Conservation (phyloP, 2,797 vertebrate species). For the Clarias laeviceps region DNA sequence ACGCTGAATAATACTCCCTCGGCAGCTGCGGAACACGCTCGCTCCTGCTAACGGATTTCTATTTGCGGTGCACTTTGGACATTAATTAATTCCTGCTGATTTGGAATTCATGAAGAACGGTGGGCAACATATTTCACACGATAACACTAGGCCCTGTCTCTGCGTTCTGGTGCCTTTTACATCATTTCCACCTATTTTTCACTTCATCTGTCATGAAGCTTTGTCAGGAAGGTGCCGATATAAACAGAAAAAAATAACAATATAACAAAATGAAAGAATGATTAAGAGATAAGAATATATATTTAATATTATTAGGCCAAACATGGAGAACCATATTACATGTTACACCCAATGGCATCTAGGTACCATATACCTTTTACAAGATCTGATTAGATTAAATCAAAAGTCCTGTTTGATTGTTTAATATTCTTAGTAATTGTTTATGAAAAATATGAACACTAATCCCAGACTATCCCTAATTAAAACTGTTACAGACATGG, state of each 20-base stretch:
- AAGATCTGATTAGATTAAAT: background rate
- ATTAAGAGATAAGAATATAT: background rate
- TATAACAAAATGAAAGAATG: background rate
- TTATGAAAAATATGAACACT: background rate
- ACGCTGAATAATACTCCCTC: constrained; percentile 29
- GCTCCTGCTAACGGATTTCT: constrained; percentile 45
- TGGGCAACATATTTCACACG: constrained; percentile 60
- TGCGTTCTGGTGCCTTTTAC: background rate
- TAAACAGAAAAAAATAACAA: background rate
- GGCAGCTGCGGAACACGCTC: constrained; percentile 16
- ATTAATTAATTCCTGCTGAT: constrained; percentile 64
- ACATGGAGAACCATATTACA: background rate
- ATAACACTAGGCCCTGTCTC: constrained; percentile 30
- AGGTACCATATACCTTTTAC: background rate
- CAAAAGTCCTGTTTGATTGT: background rate
- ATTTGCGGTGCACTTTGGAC: constrained; percentile 55
- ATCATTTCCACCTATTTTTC: constrained; percentile 7
- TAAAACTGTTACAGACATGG: background rate
- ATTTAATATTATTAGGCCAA: background rate
- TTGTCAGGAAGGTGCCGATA: background rate
- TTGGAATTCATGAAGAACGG: constrained; percentile 65
- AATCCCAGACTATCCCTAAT: background rate
- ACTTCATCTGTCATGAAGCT: background rate
- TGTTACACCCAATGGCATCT: background rate
- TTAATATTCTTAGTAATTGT: background rate